These are phyloP conservation scores for Salminus brasiliensis DNA, from an alignment of 2,113 vertebrate genomes.

Conservation along the genomic window DNA sequence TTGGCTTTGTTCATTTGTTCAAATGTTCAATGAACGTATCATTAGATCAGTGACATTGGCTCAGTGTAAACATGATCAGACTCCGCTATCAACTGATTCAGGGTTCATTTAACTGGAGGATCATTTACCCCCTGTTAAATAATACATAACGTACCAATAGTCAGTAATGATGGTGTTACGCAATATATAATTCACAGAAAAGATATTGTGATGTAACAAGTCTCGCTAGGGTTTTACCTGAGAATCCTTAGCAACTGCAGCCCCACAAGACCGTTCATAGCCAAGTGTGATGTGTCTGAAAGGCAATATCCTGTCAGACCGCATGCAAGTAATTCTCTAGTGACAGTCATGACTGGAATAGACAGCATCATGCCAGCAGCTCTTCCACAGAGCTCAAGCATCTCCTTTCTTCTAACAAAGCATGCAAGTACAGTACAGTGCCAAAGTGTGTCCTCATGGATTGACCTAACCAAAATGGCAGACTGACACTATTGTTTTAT, in stretches of 20 bases:
- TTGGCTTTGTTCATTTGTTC: too few species aligned
- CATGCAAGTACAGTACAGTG: constrained; percentile 6
- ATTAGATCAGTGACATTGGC: neutral
- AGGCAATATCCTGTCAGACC: constrained; percentile 74
- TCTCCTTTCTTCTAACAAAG: neutral
- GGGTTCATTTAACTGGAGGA: too few species aligned
- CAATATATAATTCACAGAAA: neutral
- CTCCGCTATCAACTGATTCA: too few species aligned
- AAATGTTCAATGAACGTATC: neutral
- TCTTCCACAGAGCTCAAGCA: constrained; percentile 50
- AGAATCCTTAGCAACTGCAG: constrained; percentile 37
- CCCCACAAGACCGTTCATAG: constrained; percentile 58
- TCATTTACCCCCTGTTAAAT: neutral
- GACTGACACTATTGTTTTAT: neutral
- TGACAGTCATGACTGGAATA: constrained; percentile 61
- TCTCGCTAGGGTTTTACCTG: constrained; percentile 5
- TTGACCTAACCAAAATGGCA: neutral
- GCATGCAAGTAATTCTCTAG: constrained; percentile 60
- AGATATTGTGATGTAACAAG: constrained; percentile 14
- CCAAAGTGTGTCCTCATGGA: neutral
- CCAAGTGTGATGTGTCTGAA: constrained; percentile 65
- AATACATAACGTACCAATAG: neutral
- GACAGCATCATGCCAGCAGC: constrained; percentile 54
- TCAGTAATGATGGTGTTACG: neutral
- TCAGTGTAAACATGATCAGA: too few species aligned